phyloP scores from a whole-genome alignment of 2,888 invertebrate species.

The Drosophila multiciliata region DNA sequence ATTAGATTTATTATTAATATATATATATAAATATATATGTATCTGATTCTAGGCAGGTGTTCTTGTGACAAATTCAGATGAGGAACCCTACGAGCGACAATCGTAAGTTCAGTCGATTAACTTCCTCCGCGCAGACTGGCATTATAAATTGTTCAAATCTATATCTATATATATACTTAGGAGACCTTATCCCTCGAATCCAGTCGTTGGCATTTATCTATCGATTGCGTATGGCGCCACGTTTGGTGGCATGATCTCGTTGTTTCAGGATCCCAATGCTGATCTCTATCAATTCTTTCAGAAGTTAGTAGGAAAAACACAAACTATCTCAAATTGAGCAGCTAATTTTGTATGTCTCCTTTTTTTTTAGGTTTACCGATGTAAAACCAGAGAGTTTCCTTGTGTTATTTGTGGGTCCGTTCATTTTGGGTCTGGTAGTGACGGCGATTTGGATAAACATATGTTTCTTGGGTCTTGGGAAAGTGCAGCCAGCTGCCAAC shows the following conservation, averaged over 20 bases:
- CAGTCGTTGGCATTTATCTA: conserved; percentile 59
- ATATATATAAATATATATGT: neutral
- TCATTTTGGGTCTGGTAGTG: conserved; percentile 27
- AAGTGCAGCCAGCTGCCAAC: neutral
- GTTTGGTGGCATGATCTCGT: conserved; percentile 52
- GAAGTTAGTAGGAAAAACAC: conserved; percentile 18
- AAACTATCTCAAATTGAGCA: neutral
- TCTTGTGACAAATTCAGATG: conserved; percentile 22
- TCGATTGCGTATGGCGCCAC: conserved; percentile 45
- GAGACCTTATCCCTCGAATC: conserved; percentile 51
- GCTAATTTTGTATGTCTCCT: neutral
- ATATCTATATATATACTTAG: conserved; percentile 19
- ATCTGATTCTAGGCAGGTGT: conserved; percentile 42
- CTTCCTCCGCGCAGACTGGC: neutral
- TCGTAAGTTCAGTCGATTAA: conserved; percentile 46
- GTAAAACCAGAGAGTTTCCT: neutral
- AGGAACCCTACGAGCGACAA: conserved; percentile 54
- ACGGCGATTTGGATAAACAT: conserved; percentile 54
- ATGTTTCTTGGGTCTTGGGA: conserved; percentile 40
- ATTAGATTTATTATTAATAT: neutral
- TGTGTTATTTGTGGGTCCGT: neutral
- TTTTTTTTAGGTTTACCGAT: neutral
- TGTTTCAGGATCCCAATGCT: conserved; percentile 57
- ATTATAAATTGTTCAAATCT: neutral
- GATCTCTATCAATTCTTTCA: neutral